A percentile compares a stretch with the other conserved stretches of the same genome.
phyloP scores from a whole-genome alignment of 2,888 invertebrate genomes.

The Melieria omissa region DNA sequence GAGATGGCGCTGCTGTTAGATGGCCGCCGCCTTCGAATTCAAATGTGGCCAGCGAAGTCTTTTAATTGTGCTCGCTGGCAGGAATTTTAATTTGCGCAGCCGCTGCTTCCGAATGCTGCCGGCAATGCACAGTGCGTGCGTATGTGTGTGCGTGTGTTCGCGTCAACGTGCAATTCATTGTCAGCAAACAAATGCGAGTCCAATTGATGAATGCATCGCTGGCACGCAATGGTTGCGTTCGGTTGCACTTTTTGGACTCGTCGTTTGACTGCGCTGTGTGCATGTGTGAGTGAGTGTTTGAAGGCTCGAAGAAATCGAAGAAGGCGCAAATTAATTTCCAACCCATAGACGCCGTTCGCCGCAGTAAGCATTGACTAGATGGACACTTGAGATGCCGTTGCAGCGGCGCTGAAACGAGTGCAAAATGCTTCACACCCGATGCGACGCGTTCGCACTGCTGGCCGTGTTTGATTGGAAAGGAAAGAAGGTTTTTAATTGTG shows the following conservation, averaged over 20 bases:
- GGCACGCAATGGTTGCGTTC: slow-evolving; percentile 53
- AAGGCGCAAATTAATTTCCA: too few species aligned
- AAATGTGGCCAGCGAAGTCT: slow-evolving; percentile 22
- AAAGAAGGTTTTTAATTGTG: neutral
- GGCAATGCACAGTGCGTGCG: slow-evolving; percentile 29
- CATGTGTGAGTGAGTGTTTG: too few species aligned
- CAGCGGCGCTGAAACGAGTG: neutral
- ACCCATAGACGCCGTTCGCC: too few species aligned
- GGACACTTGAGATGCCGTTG: neutral
- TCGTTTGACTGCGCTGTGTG: too few species aligned
- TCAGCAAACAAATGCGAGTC: slow-evolving; percentile 60
- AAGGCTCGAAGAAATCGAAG: too few species aligned
- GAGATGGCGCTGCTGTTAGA: too few species aligned
- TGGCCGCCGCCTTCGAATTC: too few species aligned
- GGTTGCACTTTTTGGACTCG: too few species aligned
- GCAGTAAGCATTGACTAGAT: too few species aligned
- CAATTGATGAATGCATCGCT: slow-evolving; percentile 60
- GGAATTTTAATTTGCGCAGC: slow-evolving; percentile 57
- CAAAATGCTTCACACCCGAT: slow-evolving; percentile 21
- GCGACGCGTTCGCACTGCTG: neutral
- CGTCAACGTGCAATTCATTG: slow-evolving; percentile 51
- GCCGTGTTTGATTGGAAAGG: neutral
- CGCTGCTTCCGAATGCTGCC: slow-evolving; percentile 26
- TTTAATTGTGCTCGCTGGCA: slow-evolving; percentile 54
- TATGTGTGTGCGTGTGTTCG: slow-evolving; percentile 40